phyloP scores from a whole-genome alignment of 2,113 vertebrate species.

The Pterocles orientalis region DNA sequence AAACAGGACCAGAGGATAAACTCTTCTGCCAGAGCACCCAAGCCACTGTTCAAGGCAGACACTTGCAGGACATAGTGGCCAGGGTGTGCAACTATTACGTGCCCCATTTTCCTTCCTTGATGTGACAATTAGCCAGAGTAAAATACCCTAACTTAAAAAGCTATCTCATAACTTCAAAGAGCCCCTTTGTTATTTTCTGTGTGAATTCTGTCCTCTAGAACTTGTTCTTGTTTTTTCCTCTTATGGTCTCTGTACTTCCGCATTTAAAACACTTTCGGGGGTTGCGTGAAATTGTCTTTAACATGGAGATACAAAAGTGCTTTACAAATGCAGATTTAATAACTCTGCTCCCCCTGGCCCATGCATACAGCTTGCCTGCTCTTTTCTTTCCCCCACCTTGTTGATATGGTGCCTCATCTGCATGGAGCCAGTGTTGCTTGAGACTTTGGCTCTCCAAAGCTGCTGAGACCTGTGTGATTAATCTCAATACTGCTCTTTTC shows the following conservation, averaged over 20 bases:
- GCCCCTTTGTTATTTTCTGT: neutral
- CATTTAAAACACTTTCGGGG: neutral
- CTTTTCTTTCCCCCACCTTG: neutral
- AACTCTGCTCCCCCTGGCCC: neutral
- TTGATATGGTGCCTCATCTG: neutral
- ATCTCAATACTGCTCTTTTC: neutral
- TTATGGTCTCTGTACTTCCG: neutral
- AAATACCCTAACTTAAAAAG: neutral
- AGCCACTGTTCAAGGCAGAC: neutral
- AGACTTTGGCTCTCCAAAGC: neutral
- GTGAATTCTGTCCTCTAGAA: neutral
- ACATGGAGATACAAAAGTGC: neutral
- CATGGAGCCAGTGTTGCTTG: neutral
- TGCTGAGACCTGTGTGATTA: neutral
- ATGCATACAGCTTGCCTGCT: neutral
- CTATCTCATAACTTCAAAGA: neutral
- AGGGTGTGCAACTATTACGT: rapidly evolving
- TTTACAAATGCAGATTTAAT: neutral
- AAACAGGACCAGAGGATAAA: neutral
- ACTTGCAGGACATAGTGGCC: neutral
- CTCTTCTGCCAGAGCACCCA: neutral
- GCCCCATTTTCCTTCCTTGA: neutral
- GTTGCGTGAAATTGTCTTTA: neutral
- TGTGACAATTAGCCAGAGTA: neutral
- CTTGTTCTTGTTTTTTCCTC: neutral